Evolutionary conservation across 1,140 invertebrate genomes (phyloP).

Genomic region (Episyrphus balteatus): DNA sequence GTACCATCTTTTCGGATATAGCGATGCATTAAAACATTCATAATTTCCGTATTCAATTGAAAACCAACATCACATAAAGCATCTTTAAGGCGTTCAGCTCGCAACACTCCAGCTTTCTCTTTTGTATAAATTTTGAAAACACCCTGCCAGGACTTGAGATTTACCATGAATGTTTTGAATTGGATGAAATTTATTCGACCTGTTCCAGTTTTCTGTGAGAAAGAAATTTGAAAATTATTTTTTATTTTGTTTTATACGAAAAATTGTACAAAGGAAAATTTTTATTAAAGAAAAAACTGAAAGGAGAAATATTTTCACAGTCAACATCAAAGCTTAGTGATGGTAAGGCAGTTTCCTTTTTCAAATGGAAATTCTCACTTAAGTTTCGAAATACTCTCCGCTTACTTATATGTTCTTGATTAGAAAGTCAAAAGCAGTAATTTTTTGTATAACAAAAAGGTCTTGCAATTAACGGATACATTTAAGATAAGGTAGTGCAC

Average conservation of each 20-base stretch:
- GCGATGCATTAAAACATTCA: conserved; percentile 68
- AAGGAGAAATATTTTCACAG: too few species aligned
- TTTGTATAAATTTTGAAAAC: conserved; percentile 84
- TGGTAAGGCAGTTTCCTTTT: too few species aligned
- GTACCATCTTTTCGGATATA: conserved; percentile 92
- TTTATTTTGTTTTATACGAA: not conserved
- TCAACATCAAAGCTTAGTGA: too few species aligned
- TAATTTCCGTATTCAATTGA: conserved; percentile 69
- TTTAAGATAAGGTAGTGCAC: too few species aligned
- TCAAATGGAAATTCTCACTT: too few species aligned
- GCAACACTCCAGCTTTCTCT: conserved; percentile 80
- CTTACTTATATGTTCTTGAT: too few species aligned
- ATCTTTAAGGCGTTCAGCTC: conserved; percentile 74
- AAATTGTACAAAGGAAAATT: not conserved
- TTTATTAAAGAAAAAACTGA: not conserved
- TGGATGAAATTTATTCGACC: conserved; percentile 74
- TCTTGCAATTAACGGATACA: too few species aligned
- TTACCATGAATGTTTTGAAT: conserved; percentile 87
- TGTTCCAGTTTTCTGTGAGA: conserved; percentile 61
- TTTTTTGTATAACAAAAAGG: too few species aligned
- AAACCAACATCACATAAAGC: conserved; percentile 79
- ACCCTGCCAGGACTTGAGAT: conserved; percentile 81
- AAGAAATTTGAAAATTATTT: too few species aligned
- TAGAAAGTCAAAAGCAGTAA: too few species aligned
- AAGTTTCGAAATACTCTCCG: too few species aligned